Conservation (phyloP, 2,113 vertebrate species). For the Sarotherodon lohbergeri region DNA sequence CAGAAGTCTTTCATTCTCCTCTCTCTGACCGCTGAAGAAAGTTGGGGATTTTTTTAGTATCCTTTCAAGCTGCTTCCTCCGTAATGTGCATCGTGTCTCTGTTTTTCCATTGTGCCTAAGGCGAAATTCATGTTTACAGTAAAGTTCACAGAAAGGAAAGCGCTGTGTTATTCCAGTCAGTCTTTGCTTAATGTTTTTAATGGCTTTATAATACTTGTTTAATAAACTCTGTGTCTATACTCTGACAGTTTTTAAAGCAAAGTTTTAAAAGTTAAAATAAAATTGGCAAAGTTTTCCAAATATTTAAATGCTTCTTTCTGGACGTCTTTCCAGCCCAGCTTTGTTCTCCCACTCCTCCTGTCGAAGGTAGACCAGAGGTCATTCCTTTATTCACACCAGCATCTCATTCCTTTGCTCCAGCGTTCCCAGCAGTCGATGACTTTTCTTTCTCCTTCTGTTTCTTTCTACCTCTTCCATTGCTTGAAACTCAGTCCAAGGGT, state of each 20-base stretch:
- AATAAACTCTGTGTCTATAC: background rate
- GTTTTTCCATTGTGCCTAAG: background rate
- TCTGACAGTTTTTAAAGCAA: background rate
- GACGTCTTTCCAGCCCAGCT: background rate
- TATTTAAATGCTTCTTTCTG: background rate
- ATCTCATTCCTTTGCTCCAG: background rate
- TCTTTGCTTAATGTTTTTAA: background rate
- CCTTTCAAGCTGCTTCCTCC: background rate
- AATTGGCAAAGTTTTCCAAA: background rate
- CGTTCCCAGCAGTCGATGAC: background rate
- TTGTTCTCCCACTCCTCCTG: background rate
- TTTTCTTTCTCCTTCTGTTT: background rate
- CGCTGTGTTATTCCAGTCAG: background rate
- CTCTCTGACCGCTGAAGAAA: background rate
- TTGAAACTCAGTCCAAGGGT: constrained; percentile 31
- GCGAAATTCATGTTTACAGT: background rate
- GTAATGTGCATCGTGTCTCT: background rate
- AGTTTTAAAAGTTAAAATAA: background rate
- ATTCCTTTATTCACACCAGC: constrained; percentile 1
- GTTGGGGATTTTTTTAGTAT: background rate
- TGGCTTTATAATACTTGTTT: background rate
- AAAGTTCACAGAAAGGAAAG: background rate
- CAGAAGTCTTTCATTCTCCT: background rate
- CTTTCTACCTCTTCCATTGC: constrained; percentile 22
- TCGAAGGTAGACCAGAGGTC: constrained; percentile 14